Evolutionary conservation across 2,113 vertebrate genomes (phyloP), one percentile per base, ranked within the genome.

Genomic region (Hippocampus mohnikei): DNA sequence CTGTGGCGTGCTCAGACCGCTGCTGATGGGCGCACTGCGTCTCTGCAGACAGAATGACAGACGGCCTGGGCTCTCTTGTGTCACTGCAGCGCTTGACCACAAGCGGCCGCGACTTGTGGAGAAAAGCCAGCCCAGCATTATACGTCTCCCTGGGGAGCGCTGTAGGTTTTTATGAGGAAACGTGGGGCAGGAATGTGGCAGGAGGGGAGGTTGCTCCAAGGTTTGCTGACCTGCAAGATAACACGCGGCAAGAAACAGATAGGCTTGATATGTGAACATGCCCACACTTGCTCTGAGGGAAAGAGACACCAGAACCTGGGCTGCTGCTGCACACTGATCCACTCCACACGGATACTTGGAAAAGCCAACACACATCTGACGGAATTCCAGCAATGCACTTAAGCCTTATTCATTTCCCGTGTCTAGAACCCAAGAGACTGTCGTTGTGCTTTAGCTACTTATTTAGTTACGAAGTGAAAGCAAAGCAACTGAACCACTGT

Each of bases 251-350:
- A 87, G 89, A 88, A 91, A 88, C 81, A 75, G 90, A 92, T 91
- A 90, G 86, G 85, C 78, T 85, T 91, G 90, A 91, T 91, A 91
- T 90, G 78, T 81, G 88, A 90, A 88, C 86, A 88, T 83, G 87
- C 76, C 78, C 25, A 67, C 80, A 88, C 89, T 90, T 90, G 87
- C 46, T 79, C 87, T 79, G 2, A 41, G 37, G 60, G 61, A 83
- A 89, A 62, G 75, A 52, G 74, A 86, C 70, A 87, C 85, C 77
- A 1, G 2, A 21, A 52, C 55, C 66, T 15, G 3, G 0, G 66
- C 67, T 42, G 75, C 48, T 66, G 69, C 21, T 46, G 42, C 41
- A 46, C 63, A 73, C 55, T 13, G 53, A 80, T 61, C 50, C 67
- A 53, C 65, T 69, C 72, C 74, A 60, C 69, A 70, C 80, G 76